Evolutionary conservation across 2,888 invertebrate species (phyloP).

Genomic region (Drosophila parthenogenetica): DNA sequence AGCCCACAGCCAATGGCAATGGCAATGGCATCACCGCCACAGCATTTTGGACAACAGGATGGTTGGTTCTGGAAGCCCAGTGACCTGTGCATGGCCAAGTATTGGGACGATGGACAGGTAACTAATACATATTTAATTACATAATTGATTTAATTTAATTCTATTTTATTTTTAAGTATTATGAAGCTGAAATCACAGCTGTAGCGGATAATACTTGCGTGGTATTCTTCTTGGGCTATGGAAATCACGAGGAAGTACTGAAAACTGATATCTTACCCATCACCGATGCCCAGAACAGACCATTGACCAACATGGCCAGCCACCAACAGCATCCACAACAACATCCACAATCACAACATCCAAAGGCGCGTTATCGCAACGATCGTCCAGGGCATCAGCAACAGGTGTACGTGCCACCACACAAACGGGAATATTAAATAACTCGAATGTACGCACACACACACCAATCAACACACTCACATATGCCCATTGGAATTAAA

Average conservation of each 20-base stretch:
- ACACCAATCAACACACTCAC: not conserved
- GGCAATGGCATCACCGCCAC: conserved; percentile 34
- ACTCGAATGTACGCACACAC: conserved; percentile 10
- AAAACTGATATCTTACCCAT: conserved; percentile 92
- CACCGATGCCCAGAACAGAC: conserved; percentile 83
- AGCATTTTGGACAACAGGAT: conserved; percentile 83
- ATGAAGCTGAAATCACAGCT: conserved; percentile 92
- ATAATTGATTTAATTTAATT: not conserved
- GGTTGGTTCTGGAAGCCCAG: conserved; percentile 90
- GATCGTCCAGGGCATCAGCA: conserved; percentile 83
- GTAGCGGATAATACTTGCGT: conserved; percentile 93
- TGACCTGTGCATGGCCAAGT: conserved; percentile 94
- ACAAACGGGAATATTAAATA: conserved; percentile 83
- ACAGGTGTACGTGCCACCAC: conserved; percentile 85
- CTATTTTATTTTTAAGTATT: conserved; percentile 87
- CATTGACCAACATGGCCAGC: conserved; percentile 71
- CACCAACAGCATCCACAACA: conserved; percentile 57
- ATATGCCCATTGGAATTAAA: conserved; percentile 50
- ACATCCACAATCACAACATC: conserved; percentile 65
- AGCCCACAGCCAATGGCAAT: conserved; percentile 39
- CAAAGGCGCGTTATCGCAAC: conserved; percentile 75
- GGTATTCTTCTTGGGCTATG: conserved; percentile 94
- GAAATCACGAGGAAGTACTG: conserved; percentile 95
- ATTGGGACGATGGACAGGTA: conserved; percentile 96
- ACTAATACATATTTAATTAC: conserved; percentile 66